phyloP scores from a whole-genome alignment of 1,140 invertebrate genomes.

The Cotesia typhae region DNA sequence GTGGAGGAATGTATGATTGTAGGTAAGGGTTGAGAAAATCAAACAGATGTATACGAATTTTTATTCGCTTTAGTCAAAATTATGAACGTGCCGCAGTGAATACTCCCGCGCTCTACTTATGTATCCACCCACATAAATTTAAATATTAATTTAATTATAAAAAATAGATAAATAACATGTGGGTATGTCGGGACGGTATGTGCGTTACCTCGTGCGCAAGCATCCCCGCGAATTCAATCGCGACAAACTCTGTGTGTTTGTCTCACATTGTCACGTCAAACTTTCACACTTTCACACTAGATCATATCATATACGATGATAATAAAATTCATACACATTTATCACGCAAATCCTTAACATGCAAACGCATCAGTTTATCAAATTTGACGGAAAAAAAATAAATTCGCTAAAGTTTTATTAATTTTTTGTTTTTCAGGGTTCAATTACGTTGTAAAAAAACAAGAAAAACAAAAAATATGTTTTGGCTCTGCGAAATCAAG shows the following conservation, averaged over 20 bases:
- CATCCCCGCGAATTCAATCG: conserved; percentile 10
- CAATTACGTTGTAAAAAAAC: conserved; percentile 49
- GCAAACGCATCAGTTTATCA: conserved; percentile 19
- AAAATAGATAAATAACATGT: conserved; percentile 31
- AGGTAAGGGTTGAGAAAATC: conserved; percentile 4
- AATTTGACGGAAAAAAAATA: neutral
- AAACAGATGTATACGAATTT: conserved; percentile 10
- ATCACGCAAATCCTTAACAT: neutral
- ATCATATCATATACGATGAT: too few species aligned
- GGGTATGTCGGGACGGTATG: conserved; percentile 46
- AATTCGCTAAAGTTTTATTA: neutral
- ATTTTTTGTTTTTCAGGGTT: conserved; percentile 35
- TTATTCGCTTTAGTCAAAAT: conserved; percentile 33
- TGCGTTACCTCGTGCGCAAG: conserved; percentile 37
- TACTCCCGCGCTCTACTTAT: neutral
- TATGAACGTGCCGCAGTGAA: conserved; percentile 25
- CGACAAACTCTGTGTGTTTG: neutral
- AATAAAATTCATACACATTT: conserved; percentile 24
- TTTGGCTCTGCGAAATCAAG: conserved; percentile 55
- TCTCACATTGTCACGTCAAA: conserved; percentile 1
- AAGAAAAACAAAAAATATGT: conserved; percentile 53
- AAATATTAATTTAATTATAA: too few species aligned
- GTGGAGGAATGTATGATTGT: too few species aligned
- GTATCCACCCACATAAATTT: neutral
- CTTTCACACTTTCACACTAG: too few species aligned